A percentile compares a stretch with the other conserved stretches of the same genome.
Conservation (phyloP, 2,797 vertebrate species). For the Pachyuromys duprasi region DNA sequence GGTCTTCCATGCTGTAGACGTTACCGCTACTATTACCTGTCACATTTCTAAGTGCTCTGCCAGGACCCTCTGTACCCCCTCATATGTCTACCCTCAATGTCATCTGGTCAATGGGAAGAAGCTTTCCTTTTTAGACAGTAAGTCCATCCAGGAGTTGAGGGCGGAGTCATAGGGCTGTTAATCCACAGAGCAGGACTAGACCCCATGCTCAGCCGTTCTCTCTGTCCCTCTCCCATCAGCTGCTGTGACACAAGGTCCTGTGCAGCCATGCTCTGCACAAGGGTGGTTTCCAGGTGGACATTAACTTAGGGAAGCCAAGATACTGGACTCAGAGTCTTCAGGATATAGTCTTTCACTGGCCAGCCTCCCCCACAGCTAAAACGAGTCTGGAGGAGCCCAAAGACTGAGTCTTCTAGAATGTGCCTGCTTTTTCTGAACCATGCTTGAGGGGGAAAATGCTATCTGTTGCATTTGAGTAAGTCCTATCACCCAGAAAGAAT, state of each 20-base stretch:
- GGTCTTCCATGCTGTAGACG: neutral
- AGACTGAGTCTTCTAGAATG: neutral
- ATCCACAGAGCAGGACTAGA: neutral
- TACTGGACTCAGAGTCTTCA: neutral
- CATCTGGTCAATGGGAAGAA: too few relatives aligned
- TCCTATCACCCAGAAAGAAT: rapidly evolving
- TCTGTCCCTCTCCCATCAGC: too few relatives aligned
- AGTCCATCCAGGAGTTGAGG: neutral
- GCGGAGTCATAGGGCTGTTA: neutral
- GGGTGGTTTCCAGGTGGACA: neutral
- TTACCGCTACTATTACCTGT: neutral
- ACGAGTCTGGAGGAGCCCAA: too few relatives aligned
- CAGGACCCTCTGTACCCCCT: too few relatives aligned
- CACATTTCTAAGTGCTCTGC: neutral
- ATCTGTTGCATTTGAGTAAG: neutral
- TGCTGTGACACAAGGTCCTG: neutral
- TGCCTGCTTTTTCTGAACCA: rapidly evolving
- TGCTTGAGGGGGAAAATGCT: rapidly evolving
- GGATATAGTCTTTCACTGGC: rapidly evolving
- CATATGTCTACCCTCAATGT: neutral
- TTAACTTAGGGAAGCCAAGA: neutral
- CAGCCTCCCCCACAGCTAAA: neutral
- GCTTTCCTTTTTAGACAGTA: neutral
- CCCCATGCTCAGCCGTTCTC: rapidly evolving
- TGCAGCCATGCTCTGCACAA: neutral